A percentile compares a stretch with the other conserved stretches of the same genome.
These are phyloP conservation scores for Catajapyx aquilonaris DNA, from an alignment of 1,140 invertebrate genomes.

Conservation along the genomic window DNA sequence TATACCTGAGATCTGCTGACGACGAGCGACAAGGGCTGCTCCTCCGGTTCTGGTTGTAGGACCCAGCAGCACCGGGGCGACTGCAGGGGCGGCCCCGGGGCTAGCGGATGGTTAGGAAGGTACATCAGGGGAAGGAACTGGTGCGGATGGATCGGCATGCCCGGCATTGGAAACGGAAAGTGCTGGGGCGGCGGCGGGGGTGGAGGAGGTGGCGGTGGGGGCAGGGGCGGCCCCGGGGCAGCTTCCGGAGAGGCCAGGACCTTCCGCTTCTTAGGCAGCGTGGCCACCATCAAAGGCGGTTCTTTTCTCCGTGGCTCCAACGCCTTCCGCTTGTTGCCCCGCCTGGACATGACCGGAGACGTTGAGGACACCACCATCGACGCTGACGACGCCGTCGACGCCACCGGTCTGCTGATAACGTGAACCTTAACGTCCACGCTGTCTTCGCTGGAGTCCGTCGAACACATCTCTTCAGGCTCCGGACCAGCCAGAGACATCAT, in stretches of 20 bases:
- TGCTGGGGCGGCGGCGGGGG: conserved; percentile 12
- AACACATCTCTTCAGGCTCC: conserved; percentile 34
- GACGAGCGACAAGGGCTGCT: conserved; percentile 26
- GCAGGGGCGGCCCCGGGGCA: conserved; percentile 9
- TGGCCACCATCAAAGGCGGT: conserved; percentile 20
- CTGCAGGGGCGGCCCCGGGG: conserved; percentile 8
- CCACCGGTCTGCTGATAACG: conserved; percentile 27
- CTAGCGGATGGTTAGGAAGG: conserved; percentile 10
- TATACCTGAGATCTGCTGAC: conserved; percentile 14
- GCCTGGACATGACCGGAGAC: no score
- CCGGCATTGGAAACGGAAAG: conserved; percentile 7
- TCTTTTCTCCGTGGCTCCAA: conserved; percentile 44
- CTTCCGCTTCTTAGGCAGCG: conserved; percentile 44
- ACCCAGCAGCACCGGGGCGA: conserved; percentile 9
- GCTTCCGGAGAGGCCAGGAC: no score
- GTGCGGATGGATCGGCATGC: conserved; percentile 8
- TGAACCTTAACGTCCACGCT: conserved; percentile 42
- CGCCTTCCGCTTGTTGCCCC: conserved; percentile 40
- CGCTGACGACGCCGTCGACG: no score
- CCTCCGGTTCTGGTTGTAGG: conserved; percentile 16
- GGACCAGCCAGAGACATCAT: no score
- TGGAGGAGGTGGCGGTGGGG: conserved; percentile 12
- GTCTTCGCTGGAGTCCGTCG: conserved; percentile 44
- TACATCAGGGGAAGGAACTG: no score
- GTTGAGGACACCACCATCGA: no score